Evolutionary conservation across 2,888 invertebrate genomes (phyloP).

Genomic region (Hesperia comma): DNA sequence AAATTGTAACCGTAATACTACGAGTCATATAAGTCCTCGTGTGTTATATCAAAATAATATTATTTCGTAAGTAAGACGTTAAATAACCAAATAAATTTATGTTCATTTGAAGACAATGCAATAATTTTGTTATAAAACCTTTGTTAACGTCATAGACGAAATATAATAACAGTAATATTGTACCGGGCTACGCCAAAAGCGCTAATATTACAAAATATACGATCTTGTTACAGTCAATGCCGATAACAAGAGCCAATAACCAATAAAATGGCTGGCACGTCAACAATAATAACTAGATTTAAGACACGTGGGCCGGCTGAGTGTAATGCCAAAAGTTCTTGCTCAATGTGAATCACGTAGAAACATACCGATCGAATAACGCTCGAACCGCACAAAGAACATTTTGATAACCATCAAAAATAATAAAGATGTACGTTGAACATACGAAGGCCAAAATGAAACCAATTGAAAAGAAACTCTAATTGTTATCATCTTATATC

Average conservation of each 20-base stretch:
- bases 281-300: constrained; percentile 51
- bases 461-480: not conserved
- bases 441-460: not conserved
- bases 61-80: not conserved
- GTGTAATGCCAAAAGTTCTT: constrained; percentile 53
- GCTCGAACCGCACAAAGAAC: not conserved
- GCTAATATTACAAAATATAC: constrained; percentile 48
- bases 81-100: constrained; percentile 21
- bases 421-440: not conserved
- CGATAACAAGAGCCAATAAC: constrained; percentile 56
- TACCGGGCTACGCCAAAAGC: constrained; percentile 27
- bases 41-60: not conserved
- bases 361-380: constrained; percentile 32
- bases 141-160: constrained; percentile 24
- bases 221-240: constrained; percentile 47
- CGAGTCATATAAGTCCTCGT: too few relatives aligned
- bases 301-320: constrained; percentile 56
- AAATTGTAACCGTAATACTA: too few relatives aligned
- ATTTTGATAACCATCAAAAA: not conserved
- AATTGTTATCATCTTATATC: too few relatives aligned
- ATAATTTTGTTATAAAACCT: constrained; percentile 30
- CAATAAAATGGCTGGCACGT: constrained; percentile 56
- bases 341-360: constrained; percentile 48
- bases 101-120: constrained; percentile 20
- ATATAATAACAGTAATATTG: constrained; percentile 29